Percentiles rank a stretch among this genome's conserved stretches.
Conservation (phyloP, 2,797 vertebrate genomes). For the Cuculus canorus region DNA sequence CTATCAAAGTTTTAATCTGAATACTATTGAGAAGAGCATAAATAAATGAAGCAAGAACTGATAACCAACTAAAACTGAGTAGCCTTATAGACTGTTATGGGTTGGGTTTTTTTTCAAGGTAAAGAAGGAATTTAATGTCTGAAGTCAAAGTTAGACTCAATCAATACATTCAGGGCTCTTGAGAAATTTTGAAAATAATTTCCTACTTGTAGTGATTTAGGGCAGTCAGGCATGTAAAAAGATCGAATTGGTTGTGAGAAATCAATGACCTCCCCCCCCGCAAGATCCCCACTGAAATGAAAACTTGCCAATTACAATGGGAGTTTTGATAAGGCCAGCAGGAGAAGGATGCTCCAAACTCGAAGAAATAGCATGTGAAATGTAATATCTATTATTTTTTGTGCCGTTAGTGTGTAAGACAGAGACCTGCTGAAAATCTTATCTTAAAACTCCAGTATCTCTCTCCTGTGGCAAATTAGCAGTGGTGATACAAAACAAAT, state of each 20-base stretch:
- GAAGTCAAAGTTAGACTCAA: slow-evolving; percentile 57
- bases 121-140: slow-evolving; percentile 58
- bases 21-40: not conserved
- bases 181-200: slow-evolving; percentile 72
- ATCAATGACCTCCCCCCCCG: slow-evolving; percentile 23
- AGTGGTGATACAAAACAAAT: slow-evolving; percentile 13
- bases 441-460: not conserved
- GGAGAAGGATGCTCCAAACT: slow-evolving; percentile 29
- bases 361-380: not conserved
- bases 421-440: not conserved
- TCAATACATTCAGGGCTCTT: slow-evolving; percentile 60
- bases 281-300: slow-evolving; percentile 50
- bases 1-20: not conserved
- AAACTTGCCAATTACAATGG: slow-evolving; percentile 53
- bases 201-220: slow-evolving; percentile 72
- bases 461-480: not conserved
- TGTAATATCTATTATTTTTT: slow-evolving; percentile 23
- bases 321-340: slow-evolving; percentile 63
- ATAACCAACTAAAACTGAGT: not conserved
- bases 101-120: slow-evolving; percentile 14
- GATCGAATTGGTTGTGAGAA: slow-evolving; percentile 54
- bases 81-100: not conserved
- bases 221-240: slow-evolving; percentile 66
- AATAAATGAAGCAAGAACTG: slow-evolving; percentile 9
- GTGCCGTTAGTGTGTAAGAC: not conserved